Evolutionary conservation across 2,113 vertebrate species (phyloP), one percentile per base, ranked within the genome.

Genomic region (Leuciscus idus): DNA sequence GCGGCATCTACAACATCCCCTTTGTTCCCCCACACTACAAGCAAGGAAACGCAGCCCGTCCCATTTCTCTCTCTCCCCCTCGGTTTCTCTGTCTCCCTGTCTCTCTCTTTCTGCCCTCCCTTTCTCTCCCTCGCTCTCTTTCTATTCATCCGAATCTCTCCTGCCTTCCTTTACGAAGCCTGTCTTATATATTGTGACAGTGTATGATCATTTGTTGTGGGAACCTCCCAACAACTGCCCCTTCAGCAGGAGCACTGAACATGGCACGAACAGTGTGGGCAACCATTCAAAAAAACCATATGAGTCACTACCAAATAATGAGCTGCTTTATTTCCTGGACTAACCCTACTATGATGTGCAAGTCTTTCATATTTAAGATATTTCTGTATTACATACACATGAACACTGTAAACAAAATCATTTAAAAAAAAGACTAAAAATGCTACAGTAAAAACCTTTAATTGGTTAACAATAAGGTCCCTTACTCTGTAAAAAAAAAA

Each of bases 1-100:
- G 95, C 95, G 94, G 93, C 94, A 95, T 94, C 96, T 94, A 97
- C 96, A 97, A 96, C 95, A 90, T 94, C 92, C 83, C 96, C 88
- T 88, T 88, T 89, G 88, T 89, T 87, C 73, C 78, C 50, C 55
- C 43, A 83, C 64, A 82, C 81, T 83, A 90, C 85, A 78, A 81
- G 81, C 80, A 84, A 84, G 55, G 57, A 82, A 87, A 68, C 84
- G 57, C 81, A 85, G 87, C 75, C 61, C 30, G 79, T 61, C 77
- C 50, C 83, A 83, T 87, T 72, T 80, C 78, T 85, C 87, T 85
- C 75, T 89, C 86, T 86, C 66, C 85, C 81, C 70, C 74, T 68
- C 48, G 30, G 11, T 43, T 73, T 43, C 43, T n/a, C 26, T 28
- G 6, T 80, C 68, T 70, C 36, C 50, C 46, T 50, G 50, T 48